Base-by-base conservation (phyloP, 2,797 vertebrate genomes). In the Melanotaenia parkinsoni region DNA sequence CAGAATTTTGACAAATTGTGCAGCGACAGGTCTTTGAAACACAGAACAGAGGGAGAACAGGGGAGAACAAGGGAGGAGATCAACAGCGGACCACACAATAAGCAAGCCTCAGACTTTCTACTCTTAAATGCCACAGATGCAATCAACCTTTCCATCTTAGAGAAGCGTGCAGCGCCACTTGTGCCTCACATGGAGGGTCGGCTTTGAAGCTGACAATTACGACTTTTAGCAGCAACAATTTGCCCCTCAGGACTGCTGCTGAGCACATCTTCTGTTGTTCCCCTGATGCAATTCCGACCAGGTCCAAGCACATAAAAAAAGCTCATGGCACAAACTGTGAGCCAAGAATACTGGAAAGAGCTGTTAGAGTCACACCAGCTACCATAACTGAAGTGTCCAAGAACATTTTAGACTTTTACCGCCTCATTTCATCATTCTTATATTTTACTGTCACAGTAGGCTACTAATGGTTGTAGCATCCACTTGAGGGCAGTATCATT, bases 51-150 rank as follows among this genome's bases (percentile, higher is more conserved):
- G 30, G 13, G 50, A 28, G 0, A 22, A 58, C 0, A 14, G 61
- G 56, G 72, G 37, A 37, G 57, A 24, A 62, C 22, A 57, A 22
- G 54, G 80, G 67, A 16, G 77, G 58, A 33, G 6, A 16, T 58
- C 76, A 73, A 72, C 67, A 51, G 58, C 12, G 67, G 91, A 94
- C 93, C 92, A 94, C 93, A 94, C 92, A 94, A 91, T 71, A 85
- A 89, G 91, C 68, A 62, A 75, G 64, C 74, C 80, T 77, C 68
- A 67, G 72, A 74, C 86, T 74, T 72, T 67, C 69, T 81, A n/a
- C 85, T 89, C 85, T 84, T 89, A 90, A 92, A 94, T 90, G 88
- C 84, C 87, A 79, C 82, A 70, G 73, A 86, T 82, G 85, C 81
- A 73, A 90, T 92, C 86, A 77, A 85, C 77, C 86, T 91, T 89